Percentiles rank a stretch among this genome's conserved stretches.
phyloP scores from a whole-genome alignment of 2,888 invertebrate genomes.

The Campoplex nolae region DNA sequence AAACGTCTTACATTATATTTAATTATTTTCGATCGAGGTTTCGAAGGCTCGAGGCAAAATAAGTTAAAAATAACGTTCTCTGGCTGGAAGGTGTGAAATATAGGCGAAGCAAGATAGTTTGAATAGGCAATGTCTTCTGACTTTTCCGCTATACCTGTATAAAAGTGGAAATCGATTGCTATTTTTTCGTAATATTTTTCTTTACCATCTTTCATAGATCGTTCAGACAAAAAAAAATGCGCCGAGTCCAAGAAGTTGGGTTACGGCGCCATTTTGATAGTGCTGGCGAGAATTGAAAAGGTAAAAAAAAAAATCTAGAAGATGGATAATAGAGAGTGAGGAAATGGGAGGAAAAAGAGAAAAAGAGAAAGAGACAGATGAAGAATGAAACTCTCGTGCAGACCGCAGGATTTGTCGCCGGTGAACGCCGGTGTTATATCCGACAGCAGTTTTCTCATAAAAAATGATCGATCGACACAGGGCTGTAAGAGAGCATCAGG shows the following conservation, averaged over 20 bases:
- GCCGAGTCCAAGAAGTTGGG: not conserved
- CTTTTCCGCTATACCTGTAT: not conserved
- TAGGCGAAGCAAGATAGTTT: not conserved
- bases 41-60: not conserved
- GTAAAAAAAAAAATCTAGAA: slow-evolving; percentile 31
- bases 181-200: not conserved
- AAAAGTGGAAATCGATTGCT: not conserved
- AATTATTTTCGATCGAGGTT: not conserved
- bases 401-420: slow-evolving; percentile 69
- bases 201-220: slow-evolving; percentile 4
- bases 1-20: not conserved
- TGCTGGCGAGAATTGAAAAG: slow-evolving; percentile 33
- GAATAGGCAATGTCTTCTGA: not conserved
- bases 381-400: slow-evolving; percentile 64
- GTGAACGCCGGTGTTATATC: slow-evolving; percentile 65
- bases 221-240: not conserved
- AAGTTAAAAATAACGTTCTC: not conserved
- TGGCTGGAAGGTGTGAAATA: not conserved
- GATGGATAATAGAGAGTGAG: slow-evolving; percentile 2
- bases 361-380: slow-evolving; percentile 27
- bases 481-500: slow-evolving; percentile 51
- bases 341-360: slow-evolving; percentile 1
- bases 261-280: slow-evolving; percentile 27
- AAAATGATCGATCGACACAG: slow-evolving; percentile 77
- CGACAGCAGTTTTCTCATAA: slow-evolving; percentile 74